Evolutionary conservation across 2,888 invertebrate species (phyloP).

Genomic region (Drosophila greeni): DNA sequence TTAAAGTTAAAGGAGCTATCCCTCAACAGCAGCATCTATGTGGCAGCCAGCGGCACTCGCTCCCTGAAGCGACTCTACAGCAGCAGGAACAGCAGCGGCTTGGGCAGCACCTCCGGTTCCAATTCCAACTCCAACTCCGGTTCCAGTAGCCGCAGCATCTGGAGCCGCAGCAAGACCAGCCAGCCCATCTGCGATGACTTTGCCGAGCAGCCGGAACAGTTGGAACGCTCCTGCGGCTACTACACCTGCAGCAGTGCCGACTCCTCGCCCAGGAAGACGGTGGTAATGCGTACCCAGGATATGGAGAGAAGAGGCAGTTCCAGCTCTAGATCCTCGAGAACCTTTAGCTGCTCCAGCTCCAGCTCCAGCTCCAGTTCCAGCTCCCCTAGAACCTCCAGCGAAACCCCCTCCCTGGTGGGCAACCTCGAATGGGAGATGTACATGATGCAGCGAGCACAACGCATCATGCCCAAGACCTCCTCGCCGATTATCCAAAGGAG

Average conservation of each 20-base stretch:
- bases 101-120: conserved; percentile 52
- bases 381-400: not conserved
- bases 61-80: conserved; percentile 44
- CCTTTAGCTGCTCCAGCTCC: too few species aligned
- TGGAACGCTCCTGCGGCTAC: conserved; percentile 58
- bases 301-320: not conserved
- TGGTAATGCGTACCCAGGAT: conserved; percentile 17
- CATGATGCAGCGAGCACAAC: conserved; percentile 71
- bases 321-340: too few species aligned
- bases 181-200: conserved; percentile 74
- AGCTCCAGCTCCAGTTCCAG: conserved; percentile 22
- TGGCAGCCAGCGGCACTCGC: conserved; percentile 24
- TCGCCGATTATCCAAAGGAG: conserved; percentile 69
- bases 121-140: conserved; percentile 24
- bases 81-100: conserved; percentile 52
- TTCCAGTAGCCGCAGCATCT: conserved; percentile 44
- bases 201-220: conserved; percentile 48
- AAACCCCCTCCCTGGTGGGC: conserved; percentile 23
- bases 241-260: conserved; percentile 60
- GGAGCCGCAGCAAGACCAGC: conserved; percentile 48
- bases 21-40: conserved; percentile 29
- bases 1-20: conserved; percentile 42
- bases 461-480: conserved; percentile 75
- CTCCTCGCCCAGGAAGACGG: conserved; percentile 50
- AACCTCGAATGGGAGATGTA: conserved; percentile 78